Evolutionary conservation across 2,797 vertebrate species (phyloP).

Genomic region (Philypnodon macrostomus): DNA sequence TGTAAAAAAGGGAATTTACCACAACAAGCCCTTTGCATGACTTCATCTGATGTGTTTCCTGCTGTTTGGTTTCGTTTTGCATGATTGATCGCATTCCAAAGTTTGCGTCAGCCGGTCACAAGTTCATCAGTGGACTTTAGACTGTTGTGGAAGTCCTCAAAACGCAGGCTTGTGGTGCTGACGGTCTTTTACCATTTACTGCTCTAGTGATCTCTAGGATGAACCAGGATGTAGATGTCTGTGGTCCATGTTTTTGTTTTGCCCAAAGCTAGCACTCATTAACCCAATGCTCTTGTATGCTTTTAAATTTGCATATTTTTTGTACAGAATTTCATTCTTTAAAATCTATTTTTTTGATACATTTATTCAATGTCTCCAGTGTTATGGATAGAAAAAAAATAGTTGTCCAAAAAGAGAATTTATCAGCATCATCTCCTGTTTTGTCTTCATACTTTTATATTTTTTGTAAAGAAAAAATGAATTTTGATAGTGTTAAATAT

Average conservation of each 20-base stretch:
- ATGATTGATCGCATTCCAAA: slow-evolving; percentile 60
- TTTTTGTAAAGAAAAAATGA: slow-evolving; percentile 67
- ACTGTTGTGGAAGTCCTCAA: slow-evolving; percentile 7
- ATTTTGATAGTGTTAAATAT: slow-evolving; percentile 69
- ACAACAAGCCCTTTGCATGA: slow-evolving; percentile 62
- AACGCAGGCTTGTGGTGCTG: slow-evolving; percentile 17
- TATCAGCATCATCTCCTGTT: slow-evolving; percentile 54
- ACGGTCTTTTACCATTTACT: slow-evolving; percentile 36
- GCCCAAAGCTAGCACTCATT: slow-evolving; percentile 45
- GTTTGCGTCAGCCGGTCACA: slow-evolving; percentile 44
- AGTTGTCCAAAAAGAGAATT: slow-evolving; percentile 26
- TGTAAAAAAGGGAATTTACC: slow-evolving; percentile 59
- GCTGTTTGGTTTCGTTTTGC: slow-evolving; percentile 65
- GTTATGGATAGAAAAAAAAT: slow-evolving; percentile 51
- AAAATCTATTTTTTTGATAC: slow-evolving; percentile 64
- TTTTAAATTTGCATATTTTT: slow-evolving; percentile 51
- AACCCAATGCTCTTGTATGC: slow-evolving; percentile 47
- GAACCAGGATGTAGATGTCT: slow-evolving; percentile 76
- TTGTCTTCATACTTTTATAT: slow-evolving; percentile 70
- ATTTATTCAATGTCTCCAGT: slow-evolving; percentile 67
- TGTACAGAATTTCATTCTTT: slow-evolving; percentile 72
- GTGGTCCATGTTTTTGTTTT: slow-evolving; percentile 34
- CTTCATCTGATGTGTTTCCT: slow-evolving; percentile 63
- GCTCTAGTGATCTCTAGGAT: slow-evolving; percentile 33
- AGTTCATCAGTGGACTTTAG: slow-evolving; percentile 19